phyloP scores from a whole-genome alignment of 2,888 invertebrate genomes.

The Xestia sexstrigata region DNA sequence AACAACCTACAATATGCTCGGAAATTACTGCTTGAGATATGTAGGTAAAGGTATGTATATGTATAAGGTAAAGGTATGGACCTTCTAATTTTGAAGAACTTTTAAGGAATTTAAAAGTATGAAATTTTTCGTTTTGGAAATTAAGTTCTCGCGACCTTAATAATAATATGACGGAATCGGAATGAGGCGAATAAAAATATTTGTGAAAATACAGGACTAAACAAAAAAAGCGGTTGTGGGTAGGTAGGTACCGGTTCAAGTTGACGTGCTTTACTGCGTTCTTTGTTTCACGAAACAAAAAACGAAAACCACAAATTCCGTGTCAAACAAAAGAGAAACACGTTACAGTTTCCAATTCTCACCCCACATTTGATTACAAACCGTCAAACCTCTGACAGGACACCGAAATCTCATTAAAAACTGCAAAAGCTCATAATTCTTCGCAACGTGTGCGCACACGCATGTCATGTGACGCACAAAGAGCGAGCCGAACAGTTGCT shows the following conservation, averaged over 20 bases:
- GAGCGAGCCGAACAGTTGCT: conserved; percentile 70
- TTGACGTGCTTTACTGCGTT: neutral
- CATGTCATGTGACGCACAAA: conserved; percentile 65
- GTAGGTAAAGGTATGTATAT: neutral
- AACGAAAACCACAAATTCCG: neutral
- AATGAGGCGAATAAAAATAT: neutral
- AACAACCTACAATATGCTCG: neutral
- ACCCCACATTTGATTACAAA: conserved; percentile 37
- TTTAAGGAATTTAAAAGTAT: neutral
- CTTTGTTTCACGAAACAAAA: conserved; percentile 6
- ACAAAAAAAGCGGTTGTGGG: neutral
- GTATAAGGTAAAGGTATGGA: too few species aligned
- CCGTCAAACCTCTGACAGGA: conserved; percentile 49
- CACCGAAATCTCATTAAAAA: conserved; percentile 59
- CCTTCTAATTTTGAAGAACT: neutral
- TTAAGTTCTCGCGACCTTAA: neutral
- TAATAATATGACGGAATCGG: neutral
- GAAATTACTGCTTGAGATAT: neutral
- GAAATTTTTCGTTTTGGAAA: too few species aligned
- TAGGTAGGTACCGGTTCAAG: neutral
- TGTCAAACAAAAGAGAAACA: conserved; percentile 8
- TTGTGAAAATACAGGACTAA: neutral
- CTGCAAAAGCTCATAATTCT: conserved; percentile 47
- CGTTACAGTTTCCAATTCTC: conserved; percentile 25
- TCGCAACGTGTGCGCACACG: conserved; percentile 42